Base-by-base conservation (phyloP, 2,888 invertebrate genomes). In the Drosophila buzzatii region DNA sequence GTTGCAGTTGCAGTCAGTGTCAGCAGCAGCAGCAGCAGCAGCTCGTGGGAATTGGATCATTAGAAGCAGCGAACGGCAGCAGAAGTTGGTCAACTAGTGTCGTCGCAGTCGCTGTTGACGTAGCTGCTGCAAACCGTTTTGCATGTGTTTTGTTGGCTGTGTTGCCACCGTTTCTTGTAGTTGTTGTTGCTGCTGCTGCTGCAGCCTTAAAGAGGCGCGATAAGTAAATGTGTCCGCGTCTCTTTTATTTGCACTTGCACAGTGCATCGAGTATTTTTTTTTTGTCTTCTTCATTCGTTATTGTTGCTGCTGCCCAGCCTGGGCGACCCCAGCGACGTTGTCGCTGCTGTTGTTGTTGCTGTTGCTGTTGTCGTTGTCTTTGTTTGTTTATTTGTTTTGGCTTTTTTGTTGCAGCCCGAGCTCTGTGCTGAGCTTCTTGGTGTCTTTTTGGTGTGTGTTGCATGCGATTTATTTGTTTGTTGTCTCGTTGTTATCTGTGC, bases 21-120 rank as follows among this genome's bases (percentile, higher is more conserved):
- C 90, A 88, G 82, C 77, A 27, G 27, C 49, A 49, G 47, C 27
- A 39, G 84, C 83, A 76, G 47, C 90, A 88, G 82, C 79, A 27
- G 82, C 90, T 89, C 92, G 92, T 92, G 92, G 92, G 92, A 92
- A 92, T 92, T 92, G 90, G 92, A 92, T 92, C 92, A 92, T 91
- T 92, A 91, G 91, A 92, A 92, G 92, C 90, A 78, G 79, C 85
- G 72, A 77, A 79, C 74, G 73, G 65, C 67, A 51, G 81, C 76
- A 82, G 85, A 86, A 86, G 86, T 86, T 86, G 90, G 86, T 86
- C 86, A 89, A 88, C 73, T 73, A 47, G 78, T 70, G 75, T 57
- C 68, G 77, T 68, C 71, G 70, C 76, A 51, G 56, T 63, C 61
- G 62, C 61, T 47, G 73, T 51, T 58, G 68, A 61, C 80, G 65